Evolutionary conservation across 2,797 vertebrate species (phyloP).

Genomic region (Falco novaeseelandiae): DNA sequence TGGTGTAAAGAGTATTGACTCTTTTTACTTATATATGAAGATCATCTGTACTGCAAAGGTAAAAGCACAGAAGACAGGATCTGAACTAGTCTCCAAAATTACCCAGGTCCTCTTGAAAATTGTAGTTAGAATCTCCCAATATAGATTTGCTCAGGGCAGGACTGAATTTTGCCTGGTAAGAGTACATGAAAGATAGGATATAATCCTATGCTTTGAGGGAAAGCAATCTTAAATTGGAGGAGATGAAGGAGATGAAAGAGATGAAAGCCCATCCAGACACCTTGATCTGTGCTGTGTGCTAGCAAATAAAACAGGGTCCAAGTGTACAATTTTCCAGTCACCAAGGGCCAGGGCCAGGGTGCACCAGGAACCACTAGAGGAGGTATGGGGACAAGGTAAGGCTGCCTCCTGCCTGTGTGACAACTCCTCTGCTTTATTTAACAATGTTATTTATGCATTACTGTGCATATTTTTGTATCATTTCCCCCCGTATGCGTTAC

Average conservation of each 20-base stretch:
- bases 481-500: not conserved
- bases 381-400: rapidly evolving
- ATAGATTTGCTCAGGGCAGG: not conserved
- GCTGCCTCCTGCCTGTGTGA: not conserved
- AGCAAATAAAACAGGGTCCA: not conserved
- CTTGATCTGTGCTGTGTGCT: not conserved
- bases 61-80: not conserved
- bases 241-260: not conserved
- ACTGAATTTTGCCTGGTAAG: not conserved
- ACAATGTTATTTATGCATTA: not conserved
- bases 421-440: not conserved
- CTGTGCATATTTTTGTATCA: not conserved
- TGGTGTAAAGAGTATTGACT: not conserved
- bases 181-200: not conserved
- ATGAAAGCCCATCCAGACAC: not conserved
- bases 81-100: not conserved
- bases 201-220: not conserved
- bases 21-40: not conserved
- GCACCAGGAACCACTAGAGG: not conserved
- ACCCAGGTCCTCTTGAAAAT: not conserved
- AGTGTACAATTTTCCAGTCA: not conserved
- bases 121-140: rapidly evolving
- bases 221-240: not conserved
- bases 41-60: not conserved
- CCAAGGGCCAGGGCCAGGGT: no score